A percentile compares a stretch with the other conserved stretches of the same genome.
phyloP scores from a whole-genome alignment of 1,140 invertebrate genomes.

The Pogonus chalceus region DNA sequence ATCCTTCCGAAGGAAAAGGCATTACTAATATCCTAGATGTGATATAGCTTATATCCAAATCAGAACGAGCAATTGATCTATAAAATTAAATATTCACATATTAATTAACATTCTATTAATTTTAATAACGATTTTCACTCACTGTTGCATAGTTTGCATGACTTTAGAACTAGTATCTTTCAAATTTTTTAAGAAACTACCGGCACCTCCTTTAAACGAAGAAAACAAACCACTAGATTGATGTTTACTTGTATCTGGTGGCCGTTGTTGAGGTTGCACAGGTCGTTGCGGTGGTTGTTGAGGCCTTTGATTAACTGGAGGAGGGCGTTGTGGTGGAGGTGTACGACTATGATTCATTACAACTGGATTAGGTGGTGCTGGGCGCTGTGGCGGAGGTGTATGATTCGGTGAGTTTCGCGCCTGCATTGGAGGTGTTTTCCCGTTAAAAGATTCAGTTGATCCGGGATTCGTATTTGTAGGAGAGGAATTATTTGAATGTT shows the following conservation, averaged over 20 bases:
- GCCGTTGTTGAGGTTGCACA: not conserved
- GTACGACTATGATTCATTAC: constrained; percentile 35
- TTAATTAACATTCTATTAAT: constrained; percentile 5
- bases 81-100: constrained; percentile 28
- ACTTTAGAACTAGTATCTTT: constrained; percentile 95
- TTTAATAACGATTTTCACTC: constrained; percentile 36
- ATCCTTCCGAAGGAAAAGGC: constrained; percentile 87
- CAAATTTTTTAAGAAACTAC: constrained; percentile 82
- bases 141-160: constrained; percentile 92
- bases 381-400: constrained; percentile 30
- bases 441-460: no score
- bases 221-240: constrained; percentile 55
- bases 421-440: constrained; percentile 21
- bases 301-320: constrained; percentile 20
- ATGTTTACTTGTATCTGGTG: not conserved
- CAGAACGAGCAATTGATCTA: constrained; percentile 75
- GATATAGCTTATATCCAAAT: constrained; percentile 83
- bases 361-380: constrained; percentile 25
- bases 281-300: constrained; percentile 18
- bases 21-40: constrained; percentile 77
- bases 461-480: constrained; percentile 23
- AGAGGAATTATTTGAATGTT: constrained; percentile 39
- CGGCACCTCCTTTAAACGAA: constrained; percentile 71
- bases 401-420: constrained; percentile 17
- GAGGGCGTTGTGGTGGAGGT: constrained; percentile 25